Evolutionary conservation across 2,797 vertebrate genomes (phyloP).

Genomic region (Gymnothorax reevesii): DNA sequence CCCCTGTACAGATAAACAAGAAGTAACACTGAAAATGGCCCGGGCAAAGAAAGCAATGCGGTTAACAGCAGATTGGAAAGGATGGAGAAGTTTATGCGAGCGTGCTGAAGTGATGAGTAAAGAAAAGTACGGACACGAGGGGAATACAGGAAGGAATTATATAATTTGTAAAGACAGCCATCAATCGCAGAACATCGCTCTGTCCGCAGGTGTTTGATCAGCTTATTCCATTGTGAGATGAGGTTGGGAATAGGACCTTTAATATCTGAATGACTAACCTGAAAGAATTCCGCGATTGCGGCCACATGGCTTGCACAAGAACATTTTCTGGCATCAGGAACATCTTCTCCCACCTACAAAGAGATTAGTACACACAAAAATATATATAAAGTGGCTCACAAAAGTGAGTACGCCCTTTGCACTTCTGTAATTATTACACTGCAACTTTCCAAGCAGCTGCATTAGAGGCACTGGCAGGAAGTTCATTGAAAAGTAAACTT

Average conservation of each 20-base stretch:
- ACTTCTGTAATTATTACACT: too few relatives aligned
- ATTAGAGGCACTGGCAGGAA: too few relatives aligned
- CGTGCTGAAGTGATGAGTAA: not conserved
- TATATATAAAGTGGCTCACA: too few relatives aligned
- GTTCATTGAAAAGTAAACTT: too few relatives aligned
- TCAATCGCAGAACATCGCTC: too few relatives aligned
- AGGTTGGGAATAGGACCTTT: slow-evolving; percentile 24
- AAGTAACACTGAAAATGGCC: not conserved
- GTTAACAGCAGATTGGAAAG: not conserved
- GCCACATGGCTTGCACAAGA: slow-evolving; percentile 94
- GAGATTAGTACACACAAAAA: not conserved
- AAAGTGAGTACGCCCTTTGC: too few relatives aligned
- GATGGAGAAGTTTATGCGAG: not conserved
- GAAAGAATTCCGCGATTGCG: slow-evolving; percentile 93
- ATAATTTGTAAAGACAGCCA: not conserved
- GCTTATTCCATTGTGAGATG: not conserved
- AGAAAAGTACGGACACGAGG: not conserved
- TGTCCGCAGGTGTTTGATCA: not conserved
- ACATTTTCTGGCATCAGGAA: slow-evolving; percentile 91
- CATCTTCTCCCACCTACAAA: slow-evolving; percentile 90
- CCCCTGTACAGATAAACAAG: slow-evolving; percentile 66
- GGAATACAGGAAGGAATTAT: not conserved
- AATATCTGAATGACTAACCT: slow-evolving; percentile 72
- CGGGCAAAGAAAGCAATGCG: not conserved
- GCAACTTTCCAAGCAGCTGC: too few relatives aligned